Evolutionary conservation across 2,113 vertebrate genomes (phyloP).

Genomic region (Corvus hawaiiensis): DNA sequence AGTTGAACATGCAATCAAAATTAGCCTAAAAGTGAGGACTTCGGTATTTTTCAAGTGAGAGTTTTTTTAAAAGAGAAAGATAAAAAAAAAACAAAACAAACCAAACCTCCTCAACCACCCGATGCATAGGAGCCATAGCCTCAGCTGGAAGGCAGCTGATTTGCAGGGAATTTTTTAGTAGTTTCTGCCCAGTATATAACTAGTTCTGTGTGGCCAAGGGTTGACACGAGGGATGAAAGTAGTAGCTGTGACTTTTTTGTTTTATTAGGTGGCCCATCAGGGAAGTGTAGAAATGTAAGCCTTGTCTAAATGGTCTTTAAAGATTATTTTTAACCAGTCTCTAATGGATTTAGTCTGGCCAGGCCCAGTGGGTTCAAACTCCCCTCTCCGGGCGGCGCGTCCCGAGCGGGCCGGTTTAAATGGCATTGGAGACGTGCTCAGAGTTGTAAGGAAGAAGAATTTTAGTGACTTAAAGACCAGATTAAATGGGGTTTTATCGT

Average conservation of each 20-base stretch:
- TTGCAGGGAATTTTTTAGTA: constrained; percentile 77
- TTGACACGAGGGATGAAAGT: constrained; percentile 58
- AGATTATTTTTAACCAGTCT: constrained; percentile 31
- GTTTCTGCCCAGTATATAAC: constrained; percentile 69
- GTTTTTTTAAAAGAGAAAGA: background rate
- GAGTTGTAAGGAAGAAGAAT: constrained; percentile 24
- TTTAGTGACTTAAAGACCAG: constrained; percentile 47
- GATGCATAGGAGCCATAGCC: constrained; percentile 77
- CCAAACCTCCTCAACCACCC: constrained; percentile 57
- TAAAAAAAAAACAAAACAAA: background rate
- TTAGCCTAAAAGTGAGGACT: constrained; percentile 59
- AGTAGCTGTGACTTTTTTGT: constrained; percentile 60
- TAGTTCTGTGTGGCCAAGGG: constrained; percentile 68
- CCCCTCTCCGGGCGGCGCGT: background rate
- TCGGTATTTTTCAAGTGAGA: constrained; percentile 63
- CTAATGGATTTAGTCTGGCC: constrained; percentile 2
- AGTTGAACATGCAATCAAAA: constrained; percentile 56
- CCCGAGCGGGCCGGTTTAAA: background rate
- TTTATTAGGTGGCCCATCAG: constrained; percentile 51
- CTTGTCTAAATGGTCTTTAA: constrained; percentile 66
- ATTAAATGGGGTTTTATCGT: constrained; percentile 50
- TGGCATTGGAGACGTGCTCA: background rate
- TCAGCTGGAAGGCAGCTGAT: constrained; percentile 74
- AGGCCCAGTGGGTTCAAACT: background rate
- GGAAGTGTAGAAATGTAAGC: constrained; percentile 65